phyloP scores from a whole-genome alignment of 2,888 invertebrate genomes.

The Dryomyza anilis region DNA sequence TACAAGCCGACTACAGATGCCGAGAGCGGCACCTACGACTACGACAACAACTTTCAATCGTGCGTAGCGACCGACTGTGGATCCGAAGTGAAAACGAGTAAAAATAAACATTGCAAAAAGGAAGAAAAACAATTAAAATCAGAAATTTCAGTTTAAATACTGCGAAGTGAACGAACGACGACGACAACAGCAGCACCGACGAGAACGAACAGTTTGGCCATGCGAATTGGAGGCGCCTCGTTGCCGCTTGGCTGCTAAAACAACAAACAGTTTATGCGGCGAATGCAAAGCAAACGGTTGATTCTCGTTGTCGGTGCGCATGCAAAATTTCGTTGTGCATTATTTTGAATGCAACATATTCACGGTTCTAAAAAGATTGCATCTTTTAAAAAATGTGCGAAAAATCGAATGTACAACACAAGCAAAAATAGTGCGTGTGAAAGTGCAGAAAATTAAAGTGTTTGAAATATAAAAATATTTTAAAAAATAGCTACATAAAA shows the following conservation, averaged over 20 bases:
- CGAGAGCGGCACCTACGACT: not conserved
- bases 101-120: not conserved
- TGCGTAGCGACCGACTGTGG: not conserved
- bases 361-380: not conserved
- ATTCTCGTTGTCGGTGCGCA: slow-evolving; percentile 37
- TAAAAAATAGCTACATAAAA: too few species aligned
- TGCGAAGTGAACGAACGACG: not conserved
- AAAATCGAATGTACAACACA: not conserved
- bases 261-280: slow-evolving; percentile 54
- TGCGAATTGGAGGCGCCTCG: slow-evolving; percentile 10
- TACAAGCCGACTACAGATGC: not conserved
- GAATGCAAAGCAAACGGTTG: slow-evolving; percentile 53
- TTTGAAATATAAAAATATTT: not conserved
- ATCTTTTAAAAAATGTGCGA: not conserved
- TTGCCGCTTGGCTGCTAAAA: slow-evolving; percentile 27
- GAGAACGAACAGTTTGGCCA: slow-evolving; percentile 3
- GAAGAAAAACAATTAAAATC: not conserved
- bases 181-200: not conserved
- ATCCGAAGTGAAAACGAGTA: not conserved
- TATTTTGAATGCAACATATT: slow-evolving; percentile 1
- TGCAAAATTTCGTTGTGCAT: not conserved
- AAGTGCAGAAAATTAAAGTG: not conserved
- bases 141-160: not conserved
- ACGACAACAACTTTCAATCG: not conserved
- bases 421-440: not conserved